Conservation (phyloP, 2,888 invertebrate genomes). For the Xiphydria camelus region DNA sequence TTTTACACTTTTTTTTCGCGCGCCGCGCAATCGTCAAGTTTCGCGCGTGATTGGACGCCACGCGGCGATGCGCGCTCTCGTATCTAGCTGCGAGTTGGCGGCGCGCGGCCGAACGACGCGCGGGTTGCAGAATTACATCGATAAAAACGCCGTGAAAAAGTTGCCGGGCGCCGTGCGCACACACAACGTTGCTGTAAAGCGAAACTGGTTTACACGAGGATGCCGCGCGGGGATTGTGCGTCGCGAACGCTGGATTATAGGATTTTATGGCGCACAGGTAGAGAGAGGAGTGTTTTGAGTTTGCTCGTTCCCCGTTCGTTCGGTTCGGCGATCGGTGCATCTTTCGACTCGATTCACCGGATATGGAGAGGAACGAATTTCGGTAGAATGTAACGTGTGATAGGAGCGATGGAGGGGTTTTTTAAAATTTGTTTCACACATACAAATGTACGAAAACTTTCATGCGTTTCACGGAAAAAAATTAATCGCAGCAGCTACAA, state of each 20-base stretch:
- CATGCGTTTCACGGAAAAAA: no score
- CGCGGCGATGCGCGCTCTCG: not conserved
- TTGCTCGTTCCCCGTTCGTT: no score
- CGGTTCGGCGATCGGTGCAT: no score
- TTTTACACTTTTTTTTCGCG: slow-evolving; percentile 19
- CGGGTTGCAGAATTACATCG: slow-evolving; percentile 43
- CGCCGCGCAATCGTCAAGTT: slow-evolving; percentile 23
- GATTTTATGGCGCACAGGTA: slow-evolving; percentile 6
- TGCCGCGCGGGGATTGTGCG: slow-evolving; percentile 10
- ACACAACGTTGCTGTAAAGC: slow-evolving; percentile 14
- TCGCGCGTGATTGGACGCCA: slow-evolving; percentile 32
- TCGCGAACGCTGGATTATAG: not conserved
- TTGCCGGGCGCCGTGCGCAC: slow-evolving; percentile 9
- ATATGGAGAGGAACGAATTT: no score
- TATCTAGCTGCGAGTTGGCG: slow-evolving; percentile 20
- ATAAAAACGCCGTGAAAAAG: slow-evolving; percentile 39
- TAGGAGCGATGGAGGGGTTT: no score
- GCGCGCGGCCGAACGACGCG: slow-evolving; percentile 27
- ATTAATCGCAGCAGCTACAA: no score
- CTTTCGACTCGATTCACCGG: no score
- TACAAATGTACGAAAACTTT: no score
- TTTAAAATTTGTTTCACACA: no score
- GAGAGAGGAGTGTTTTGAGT: no score
- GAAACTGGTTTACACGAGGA: slow-evolving; percentile 25
- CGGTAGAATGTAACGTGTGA: no score